Conservation (phyloP, 2,797 vertebrate genomes). For the Malacoraja senta region DNA sequence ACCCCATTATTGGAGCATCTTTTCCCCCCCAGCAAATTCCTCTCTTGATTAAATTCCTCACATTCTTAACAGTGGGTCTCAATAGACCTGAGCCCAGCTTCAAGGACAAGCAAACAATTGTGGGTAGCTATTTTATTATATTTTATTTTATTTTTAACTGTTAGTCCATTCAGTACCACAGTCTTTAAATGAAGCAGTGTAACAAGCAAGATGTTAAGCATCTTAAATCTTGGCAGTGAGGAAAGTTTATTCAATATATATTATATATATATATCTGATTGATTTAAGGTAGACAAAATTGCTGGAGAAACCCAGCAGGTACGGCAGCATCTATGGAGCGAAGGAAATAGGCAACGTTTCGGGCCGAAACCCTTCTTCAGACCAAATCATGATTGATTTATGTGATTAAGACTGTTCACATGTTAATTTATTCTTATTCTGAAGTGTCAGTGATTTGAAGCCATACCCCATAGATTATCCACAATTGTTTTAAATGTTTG, state of each 20-base stretch:
- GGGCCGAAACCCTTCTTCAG: no score
- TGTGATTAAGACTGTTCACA: neutral
- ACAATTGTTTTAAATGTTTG: neutral
- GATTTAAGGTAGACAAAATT: no score
- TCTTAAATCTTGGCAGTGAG: neutral
- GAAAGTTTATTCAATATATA: no score
- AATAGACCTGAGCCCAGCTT: neutral
- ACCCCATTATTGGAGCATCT: neutral
- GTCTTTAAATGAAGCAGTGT: neutral
- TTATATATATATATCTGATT: neutral
- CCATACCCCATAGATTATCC: neutral
- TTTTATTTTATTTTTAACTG: neutral
- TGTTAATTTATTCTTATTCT: neutral
- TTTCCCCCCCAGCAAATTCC: neutral
- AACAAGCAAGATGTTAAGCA: neutral
- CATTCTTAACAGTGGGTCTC: conserved; percentile 4
- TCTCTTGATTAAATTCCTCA: conserved; percentile 21
- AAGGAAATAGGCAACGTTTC: no score
- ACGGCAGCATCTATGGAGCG: no score
- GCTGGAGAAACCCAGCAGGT: no score
- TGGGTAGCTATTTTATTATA: neutral
- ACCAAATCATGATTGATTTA: neutral
- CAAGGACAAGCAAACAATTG: neutral
- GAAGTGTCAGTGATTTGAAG: neutral
- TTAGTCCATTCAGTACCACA: neutral